Evolutionary conservation across 2,888 invertebrate species (phyloP).

Genomic region (Electrophaes corylata): DNA sequence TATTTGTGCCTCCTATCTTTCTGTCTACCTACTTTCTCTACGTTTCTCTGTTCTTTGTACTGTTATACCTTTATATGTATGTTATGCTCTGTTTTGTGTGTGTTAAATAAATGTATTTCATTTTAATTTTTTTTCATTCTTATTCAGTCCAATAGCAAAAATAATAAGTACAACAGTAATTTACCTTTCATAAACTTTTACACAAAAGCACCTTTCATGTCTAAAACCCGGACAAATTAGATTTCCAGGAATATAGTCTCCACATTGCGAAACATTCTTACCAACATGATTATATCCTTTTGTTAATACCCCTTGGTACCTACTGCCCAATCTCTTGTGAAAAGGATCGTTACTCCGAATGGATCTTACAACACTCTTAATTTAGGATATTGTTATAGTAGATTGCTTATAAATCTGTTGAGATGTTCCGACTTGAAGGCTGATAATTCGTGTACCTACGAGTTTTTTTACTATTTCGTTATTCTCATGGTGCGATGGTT

Average conservation of each 20-base stretch:
- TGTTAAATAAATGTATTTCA: too few species aligned
- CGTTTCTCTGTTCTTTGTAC: too few species aligned
- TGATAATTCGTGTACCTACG: background rate
- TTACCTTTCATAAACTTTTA: background rate
- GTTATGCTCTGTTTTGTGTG: too few species aligned
- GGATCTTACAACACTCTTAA: conserved; percentile 56
- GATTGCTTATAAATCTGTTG: conserved; percentile 15
- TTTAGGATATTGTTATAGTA: conserved; percentile 36
- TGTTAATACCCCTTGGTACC: conserved; percentile 56
- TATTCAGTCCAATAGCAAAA: too few species aligned
- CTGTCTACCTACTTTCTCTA: too few species aligned
- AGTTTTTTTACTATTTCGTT: background rate
- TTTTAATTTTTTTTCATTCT: too few species aligned
- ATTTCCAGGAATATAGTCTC: conserved; percentile 18
- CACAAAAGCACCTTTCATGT: background rate
- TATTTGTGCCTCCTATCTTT: too few species aligned
- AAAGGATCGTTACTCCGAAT: conserved; percentile 57
- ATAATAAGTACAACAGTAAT: too few species aligned
- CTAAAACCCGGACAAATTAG: conserved; percentile 32
- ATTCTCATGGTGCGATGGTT: too few species aligned
- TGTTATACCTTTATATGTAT: too few species aligned
- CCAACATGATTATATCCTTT: conserved; percentile 46
- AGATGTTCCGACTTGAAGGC: conserved; percentile 1
- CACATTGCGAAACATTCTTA: conserved; percentile 25
- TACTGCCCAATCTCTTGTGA: conserved; percentile 59